phyloP scores from a whole-genome alignment of 92 coral and sea anemone genomes.

The Paragorgia papillata region DNA sequence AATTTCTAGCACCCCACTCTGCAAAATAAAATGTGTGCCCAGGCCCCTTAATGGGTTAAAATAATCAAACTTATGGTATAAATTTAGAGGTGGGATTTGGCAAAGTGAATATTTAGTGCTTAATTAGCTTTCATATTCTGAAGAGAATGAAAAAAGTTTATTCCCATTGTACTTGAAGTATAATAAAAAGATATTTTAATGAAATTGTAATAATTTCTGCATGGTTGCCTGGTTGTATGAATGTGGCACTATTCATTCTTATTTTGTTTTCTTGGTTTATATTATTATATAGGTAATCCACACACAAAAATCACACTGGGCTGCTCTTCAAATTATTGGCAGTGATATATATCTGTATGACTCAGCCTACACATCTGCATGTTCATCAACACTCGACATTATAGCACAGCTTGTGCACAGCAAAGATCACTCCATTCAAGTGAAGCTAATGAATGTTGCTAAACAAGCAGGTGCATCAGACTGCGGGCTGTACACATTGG shows the following conservation, averaged over 20 bases:
- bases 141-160: no score
- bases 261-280: not conserved
- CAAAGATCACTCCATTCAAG: no score
- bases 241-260: not conserved
- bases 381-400: conserved; percentile 2
- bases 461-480: not conserved
- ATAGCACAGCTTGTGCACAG: conserved; percentile 15
- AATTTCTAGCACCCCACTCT: no score
- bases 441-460: no score
- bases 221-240: not conserved
- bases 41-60: no score
- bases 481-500: no score
- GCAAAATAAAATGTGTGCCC: no score
- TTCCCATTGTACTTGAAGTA: not conserved
- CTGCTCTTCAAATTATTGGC: conserved; percentile 13
- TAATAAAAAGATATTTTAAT: not conserved
- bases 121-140: no score
- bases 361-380: conserved; percentile 16
- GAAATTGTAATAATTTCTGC: no score
- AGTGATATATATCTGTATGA: conserved; percentile 2
- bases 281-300: conserved; percentile 1
- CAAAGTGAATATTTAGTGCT: no score
- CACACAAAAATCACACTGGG: conserved; percentile 4
- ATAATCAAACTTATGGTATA: no score
- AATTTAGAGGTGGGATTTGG: no score